Conservation (phyloP, 2,888 invertebrate genomes). For the Melanargia galathea region DNA sequence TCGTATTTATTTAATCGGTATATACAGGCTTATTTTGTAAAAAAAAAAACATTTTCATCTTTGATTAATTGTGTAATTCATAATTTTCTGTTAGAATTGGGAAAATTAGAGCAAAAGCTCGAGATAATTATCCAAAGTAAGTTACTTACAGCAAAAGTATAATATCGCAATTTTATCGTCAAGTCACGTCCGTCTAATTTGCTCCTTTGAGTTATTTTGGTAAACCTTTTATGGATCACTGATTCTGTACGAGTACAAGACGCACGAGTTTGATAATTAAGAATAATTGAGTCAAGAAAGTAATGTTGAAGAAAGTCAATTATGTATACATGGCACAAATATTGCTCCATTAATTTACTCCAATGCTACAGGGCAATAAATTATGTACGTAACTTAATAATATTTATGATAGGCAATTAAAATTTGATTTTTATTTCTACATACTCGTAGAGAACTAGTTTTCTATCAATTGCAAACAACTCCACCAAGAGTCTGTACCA, state of each 20-base stretch:
- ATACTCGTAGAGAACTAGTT: not conserved
- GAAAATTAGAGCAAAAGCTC: not conserved
- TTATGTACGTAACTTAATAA: not conserved
- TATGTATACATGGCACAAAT: not conserved
- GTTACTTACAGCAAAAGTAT: slow-evolving; percentile 15
- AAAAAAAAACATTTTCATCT: too few species aligned
- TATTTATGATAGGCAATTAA: not conserved
- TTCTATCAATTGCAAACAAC: not conserved
- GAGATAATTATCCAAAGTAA: slow-evolving; percentile 17
- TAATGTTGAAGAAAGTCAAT: slow-evolving; percentile 5
- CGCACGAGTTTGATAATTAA: slow-evolving; percentile 23
- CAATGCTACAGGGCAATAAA: not conserved
- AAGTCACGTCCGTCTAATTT: slow-evolving; percentile 25
- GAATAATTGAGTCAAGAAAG: slow-evolving; percentile 8
- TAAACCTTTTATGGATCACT: slow-evolving; percentile 12
- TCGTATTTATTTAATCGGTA: too few species aligned
- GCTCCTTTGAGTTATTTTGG: slow-evolving; percentile 26
- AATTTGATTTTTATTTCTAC: not conserved
- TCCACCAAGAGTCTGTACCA: not conserved
- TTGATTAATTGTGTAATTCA: not conserved
- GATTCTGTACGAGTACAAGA: not conserved
- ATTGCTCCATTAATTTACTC: not conserved
- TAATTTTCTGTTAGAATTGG: not conserved
- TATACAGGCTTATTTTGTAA: too few species aligned
- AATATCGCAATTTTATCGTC: slow-evolving; percentile 17